These are phyloP conservation scores for Prosopocoilus inquinatus DNA, from an alignment of 2,888 invertebrate species.

Conservation along the genomic window DNA sequence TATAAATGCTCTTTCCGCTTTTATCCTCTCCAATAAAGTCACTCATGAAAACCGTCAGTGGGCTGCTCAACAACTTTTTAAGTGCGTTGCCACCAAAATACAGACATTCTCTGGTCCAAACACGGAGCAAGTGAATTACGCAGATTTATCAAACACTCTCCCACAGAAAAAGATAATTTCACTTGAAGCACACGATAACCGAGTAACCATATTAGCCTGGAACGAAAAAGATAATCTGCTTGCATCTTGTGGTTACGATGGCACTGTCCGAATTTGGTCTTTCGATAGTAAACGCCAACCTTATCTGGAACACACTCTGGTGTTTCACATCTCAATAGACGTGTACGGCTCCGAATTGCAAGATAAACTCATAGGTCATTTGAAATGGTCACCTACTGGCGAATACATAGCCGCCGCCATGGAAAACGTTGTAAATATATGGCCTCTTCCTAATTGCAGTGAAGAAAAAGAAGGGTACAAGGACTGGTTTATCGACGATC, in stretches of 20 bases:
- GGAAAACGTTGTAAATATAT: slow-evolving; percentile 59
- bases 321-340: slow-evolving; percentile 54
- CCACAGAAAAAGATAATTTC: slow-evolving; percentile 29
- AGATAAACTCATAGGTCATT: slow-evolving; percentile 51
- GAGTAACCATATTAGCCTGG: slow-evolving; percentile 51
- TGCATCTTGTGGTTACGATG: slow-evolving; percentile 61
- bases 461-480: slow-evolving; percentile 33
- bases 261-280: slow-evolving; percentile 61
- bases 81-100: slow-evolving; percentile 49
- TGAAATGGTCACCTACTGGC: slow-evolving; percentile 57
- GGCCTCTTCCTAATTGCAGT: slow-evolving; percentile 50
- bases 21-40: slow-evolving; percentile 57
- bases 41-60: slow-evolving; percentile 56
- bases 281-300: slow-evolving; percentile 45
- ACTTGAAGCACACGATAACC: background rate
- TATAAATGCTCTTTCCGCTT: slow-evolving; percentile 61
- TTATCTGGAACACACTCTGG: slow-evolving; percentile 54
- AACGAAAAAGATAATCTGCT: slow-evolving; percentile 50
- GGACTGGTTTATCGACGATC: slow-evolving; percentile 50
- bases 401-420: slow-evolving; percentile 58
- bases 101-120: slow-evolving; percentile 44
- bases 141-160: slow-evolving; percentile 53
- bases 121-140: slow-evolving; percentile 50
- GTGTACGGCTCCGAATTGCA: slow-evolving; percentile 52
- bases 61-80: slow-evolving; percentile 61